Percentiles rank a stretch among this genome's conserved stretches.
These are phyloP conservation scores for Heliothis virescens DNA, from an alignment of 1,140 invertebrate species.

Conservation along the genomic window DNA sequence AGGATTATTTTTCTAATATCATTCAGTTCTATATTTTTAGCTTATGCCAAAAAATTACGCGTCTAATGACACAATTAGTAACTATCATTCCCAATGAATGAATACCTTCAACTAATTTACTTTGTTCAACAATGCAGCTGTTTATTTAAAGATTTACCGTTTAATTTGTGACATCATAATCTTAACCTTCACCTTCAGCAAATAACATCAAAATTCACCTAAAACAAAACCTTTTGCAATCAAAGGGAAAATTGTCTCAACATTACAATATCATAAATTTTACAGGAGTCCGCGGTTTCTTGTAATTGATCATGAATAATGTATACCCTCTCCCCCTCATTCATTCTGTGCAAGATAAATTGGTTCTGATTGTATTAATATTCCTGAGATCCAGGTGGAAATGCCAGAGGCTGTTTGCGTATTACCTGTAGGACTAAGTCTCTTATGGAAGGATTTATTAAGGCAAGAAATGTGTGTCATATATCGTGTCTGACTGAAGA, in stretches of 20 bases:
- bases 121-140: no score
- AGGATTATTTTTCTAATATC: no score
- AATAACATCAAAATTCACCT: neutral
- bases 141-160: no score
- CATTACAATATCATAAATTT: constrained; percentile 47
- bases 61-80: no score
- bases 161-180: neutral
- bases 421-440: constrained; percentile 22
- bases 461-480: neutral
- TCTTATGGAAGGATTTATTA: neutral
- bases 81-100: no score
- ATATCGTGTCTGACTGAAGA: no score
- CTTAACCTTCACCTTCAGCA: neutral
- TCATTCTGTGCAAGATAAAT: constrained; percentile 41
- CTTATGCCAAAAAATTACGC: no score
- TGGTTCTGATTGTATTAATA: constrained; percentile 48
- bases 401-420: neutral
- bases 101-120: no score
- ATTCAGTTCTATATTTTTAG: no score
- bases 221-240: constrained; percentile 13
- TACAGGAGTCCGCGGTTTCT: constrained; percentile 39
- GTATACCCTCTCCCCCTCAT: constrained; percentile 36
- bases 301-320: constrained; percentile 50
- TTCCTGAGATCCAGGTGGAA: constrained; percentile 45
- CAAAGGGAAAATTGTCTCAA: constrained; percentile 35